Evolutionary conservation across 2,797 vertebrate genomes (phyloP), one percentile per base, ranked within the genome.

Genomic region (Sorex maritimensis): DNA sequence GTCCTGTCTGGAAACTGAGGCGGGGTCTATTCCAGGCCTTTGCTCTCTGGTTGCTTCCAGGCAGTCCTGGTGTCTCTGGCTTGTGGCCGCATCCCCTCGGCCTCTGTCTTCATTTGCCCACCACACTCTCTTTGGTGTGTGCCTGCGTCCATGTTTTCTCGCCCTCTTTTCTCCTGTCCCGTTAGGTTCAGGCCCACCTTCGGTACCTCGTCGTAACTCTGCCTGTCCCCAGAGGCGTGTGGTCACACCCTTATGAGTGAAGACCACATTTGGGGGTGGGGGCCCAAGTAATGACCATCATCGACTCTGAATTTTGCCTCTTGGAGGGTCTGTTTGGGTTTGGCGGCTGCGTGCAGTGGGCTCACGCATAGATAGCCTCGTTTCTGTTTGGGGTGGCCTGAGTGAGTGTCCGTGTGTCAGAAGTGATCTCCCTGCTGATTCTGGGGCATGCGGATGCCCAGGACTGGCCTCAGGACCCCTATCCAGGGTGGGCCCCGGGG

Each of bases 171-270:
- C 1, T 14, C 12, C 11, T 19, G 55, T 19, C 55, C 19, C 55
- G 19, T 5, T 81, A 24, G 68, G 71, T 6, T n/a, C n/a, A 24
- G n/a, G 11, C 24, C 6, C 13, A 44, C 12, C 14, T 34, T 52
- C 4, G 24, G 83, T 24, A 90, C 73, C 86, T 92, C n/a, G 21
- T 77, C 38, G 63, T 81, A 71, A 28, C 52, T 77, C 17, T 55
- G 17, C 52, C 52, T 17, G 17, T 55, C 52, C 52, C 11, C 52
- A 55, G 52, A 55, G 52, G 17, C 52, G 4, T 14, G 13, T 14
- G 52, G 13, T 55, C 17, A 55, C 41, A 44, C 41, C 41, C 41
- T 44, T 7, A 7, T 5, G 52, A 15, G 17, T 17, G 0, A 55
- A 13, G 52, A 55, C 13, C 13, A 14, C 61, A 26, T 65, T 65